Evolutionary conservation across 2,797 vertebrate genomes (phyloP).

Genomic region (Glossophaga mutica): DNA sequence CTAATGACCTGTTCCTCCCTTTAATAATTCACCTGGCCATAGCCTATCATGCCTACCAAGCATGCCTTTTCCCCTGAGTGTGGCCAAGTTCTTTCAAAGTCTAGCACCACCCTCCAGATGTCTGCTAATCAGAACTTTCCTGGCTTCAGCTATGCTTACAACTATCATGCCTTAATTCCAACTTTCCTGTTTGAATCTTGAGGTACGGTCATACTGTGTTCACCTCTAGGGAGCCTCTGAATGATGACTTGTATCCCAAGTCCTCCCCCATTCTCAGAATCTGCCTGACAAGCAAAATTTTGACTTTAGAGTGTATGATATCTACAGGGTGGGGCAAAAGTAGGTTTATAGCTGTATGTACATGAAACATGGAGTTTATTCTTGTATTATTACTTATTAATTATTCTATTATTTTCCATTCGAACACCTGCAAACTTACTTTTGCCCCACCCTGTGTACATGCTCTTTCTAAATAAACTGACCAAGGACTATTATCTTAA

Average conservation of each 20-base stretch:
- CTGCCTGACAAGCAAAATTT: background rate
- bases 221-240: background rate
- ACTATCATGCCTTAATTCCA: background rate
- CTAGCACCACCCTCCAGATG: background rate
- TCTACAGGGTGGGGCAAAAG: background rate
- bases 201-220: background rate
- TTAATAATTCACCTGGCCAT: background rate
- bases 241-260: background rate
- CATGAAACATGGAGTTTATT: background rate
- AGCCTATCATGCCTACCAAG: background rate
- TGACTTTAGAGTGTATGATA: background rate
- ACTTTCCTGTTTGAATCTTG: background rate
- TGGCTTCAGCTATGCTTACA: background rate
- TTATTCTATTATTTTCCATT: background rate
- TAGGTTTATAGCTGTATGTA: background rate
- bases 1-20: background rate
- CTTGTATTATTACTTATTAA: background rate
- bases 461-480: background rate
- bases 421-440: background rate
- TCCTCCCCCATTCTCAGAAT: background rate
- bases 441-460: background rate
- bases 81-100: background rate
- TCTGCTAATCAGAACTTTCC: background rate
- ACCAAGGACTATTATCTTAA: background rate
- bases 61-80: too few species aligned